A percentile compares a stretch with the other conserved stretches of the same genome.
Evolutionary conservation across 2,797 vertebrate genomes (phyloP).

Genomic region (Tragelaphus eurycerus): DNA sequence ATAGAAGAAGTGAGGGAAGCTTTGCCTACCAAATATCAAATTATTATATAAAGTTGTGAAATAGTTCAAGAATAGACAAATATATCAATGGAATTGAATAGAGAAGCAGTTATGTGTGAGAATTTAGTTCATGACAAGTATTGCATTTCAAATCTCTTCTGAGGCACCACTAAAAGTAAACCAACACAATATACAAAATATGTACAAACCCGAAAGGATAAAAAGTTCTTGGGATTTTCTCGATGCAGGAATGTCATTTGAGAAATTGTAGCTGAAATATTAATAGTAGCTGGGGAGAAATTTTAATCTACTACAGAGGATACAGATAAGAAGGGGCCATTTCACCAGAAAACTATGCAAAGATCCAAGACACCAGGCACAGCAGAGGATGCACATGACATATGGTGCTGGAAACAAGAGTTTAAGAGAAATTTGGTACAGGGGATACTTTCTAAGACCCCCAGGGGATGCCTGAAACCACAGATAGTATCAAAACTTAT

Average conservation of each 20-base stretch:
- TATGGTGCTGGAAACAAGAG: background rate
- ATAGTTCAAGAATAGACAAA: background rate
- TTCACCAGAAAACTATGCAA: background rate
- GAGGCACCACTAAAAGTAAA: background rate
- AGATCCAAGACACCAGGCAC: background rate
- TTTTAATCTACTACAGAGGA: background rate
- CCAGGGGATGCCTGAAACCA: background rate
- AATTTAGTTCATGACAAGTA: background rate
- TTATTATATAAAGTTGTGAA: background rate
- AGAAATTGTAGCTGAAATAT: background rate
- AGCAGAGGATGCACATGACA: background rate
- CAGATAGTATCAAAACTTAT: background rate
- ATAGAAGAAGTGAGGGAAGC: background rate
- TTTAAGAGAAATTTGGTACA: background rate
- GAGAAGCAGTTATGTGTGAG: background rate
- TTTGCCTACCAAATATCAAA: background rate
- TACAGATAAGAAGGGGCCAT: background rate
- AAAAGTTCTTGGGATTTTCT: background rate
- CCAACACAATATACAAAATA: background rate
- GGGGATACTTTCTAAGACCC: background rate
- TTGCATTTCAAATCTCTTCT: background rate
- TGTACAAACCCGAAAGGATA: background rate
- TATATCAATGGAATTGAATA: background rate
- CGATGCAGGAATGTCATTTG: background rate
- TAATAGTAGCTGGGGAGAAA: background rate